These are phyloP conservation scores for Athripsodes cinereus DNA, from an alignment of 2,888 invertebrate species.

Conservation along the genomic window DNA sequence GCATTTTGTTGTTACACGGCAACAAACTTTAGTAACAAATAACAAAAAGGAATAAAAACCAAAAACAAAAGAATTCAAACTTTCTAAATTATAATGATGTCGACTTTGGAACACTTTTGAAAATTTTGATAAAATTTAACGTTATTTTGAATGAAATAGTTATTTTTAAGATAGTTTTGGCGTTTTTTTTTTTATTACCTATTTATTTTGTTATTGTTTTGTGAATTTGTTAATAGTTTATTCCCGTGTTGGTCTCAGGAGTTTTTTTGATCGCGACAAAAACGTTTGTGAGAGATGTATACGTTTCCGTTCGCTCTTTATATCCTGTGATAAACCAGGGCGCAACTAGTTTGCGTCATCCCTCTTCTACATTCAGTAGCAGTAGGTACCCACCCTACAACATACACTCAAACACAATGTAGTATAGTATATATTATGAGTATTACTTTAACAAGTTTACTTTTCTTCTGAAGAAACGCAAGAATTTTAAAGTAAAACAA, in stretches of 20 bases:
- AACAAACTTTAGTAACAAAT: conserved; percentile 1
- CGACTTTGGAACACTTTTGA: too few relatives aligned
- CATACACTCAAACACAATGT: too few relatives aligned
- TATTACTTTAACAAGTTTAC: too few relatives aligned
- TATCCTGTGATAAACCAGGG: conserved; percentile 17
- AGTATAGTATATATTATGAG: too few relatives aligned
- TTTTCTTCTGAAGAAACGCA: not conserved
- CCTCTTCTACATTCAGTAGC: not conserved
- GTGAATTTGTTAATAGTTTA: too few relatives aligned
- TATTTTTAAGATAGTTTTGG: too few relatives aligned
- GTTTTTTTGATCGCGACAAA: conserved; percentile 12
- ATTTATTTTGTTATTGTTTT: too few relatives aligned
- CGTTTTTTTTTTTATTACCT: too few relatives aligned
- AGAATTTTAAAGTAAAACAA: not conserved
- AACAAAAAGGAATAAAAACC: not conserved
- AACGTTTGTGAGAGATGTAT: conserved; percentile 27
- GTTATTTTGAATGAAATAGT: too few relatives aligned
- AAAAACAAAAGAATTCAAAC: not conserved
- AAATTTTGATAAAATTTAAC: too few relatives aligned
- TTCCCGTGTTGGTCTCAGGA: not conserved
- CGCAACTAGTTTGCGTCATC: conserved; percentile 19
- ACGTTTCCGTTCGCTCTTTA: conserved; percentile 31
- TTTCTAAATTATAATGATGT: not conserved
- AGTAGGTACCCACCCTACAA: not conserved
- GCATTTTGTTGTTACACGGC: conserved; percentile 21